A percentile compares a stretch with the other conserved stretches of the same genome.
These are phyloP conservation scores for Tolmerus cingulatus DNA, from an alignment of 2,888 invertebrate species.

Conservation along the genomic window DNA sequence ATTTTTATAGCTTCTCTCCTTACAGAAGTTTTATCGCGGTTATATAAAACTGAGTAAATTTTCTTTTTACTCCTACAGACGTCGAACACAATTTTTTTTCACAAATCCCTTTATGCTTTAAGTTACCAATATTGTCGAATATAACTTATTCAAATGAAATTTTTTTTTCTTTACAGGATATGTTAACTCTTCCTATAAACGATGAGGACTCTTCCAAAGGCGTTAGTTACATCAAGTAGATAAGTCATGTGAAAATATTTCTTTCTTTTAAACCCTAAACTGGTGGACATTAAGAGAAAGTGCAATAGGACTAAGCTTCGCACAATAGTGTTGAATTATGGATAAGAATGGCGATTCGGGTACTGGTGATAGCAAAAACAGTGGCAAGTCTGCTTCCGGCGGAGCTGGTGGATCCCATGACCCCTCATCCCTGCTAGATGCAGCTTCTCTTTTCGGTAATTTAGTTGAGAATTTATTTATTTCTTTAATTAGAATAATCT, in stretches of 20 bases:
- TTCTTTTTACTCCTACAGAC: not conserved
- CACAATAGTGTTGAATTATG: conserved; percentile 64
- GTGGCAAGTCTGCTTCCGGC: conserved; percentile 65
- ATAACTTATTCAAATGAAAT: not conserved
- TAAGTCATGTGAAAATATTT: conserved; percentile 23
- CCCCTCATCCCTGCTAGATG: conserved; percentile 79
- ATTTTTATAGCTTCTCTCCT: not conserved
- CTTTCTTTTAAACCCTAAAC: conserved; percentile 8
- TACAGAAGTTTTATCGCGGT: not conserved
- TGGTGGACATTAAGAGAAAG: conserved; percentile 20
- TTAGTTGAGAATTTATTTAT: conserved; percentile 50
- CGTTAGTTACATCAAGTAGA: not conserved
- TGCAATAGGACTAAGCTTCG: not conserved
- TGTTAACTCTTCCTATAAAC: not conserved
- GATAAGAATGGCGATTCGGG: conserved; percentile 81
- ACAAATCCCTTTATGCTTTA: not conserved
- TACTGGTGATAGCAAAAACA: conserved; percentile 65
- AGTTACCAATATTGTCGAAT: not conserved
- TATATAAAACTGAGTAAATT: not conserved
- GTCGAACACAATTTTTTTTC: not conserved
- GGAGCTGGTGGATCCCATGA: conserved; percentile 68
- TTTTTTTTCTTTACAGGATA: not conserved
- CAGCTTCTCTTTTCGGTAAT: conserved; percentile 77
- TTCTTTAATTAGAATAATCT: not conserved
- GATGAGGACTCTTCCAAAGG: not conserved